Percentiles rank a stretch among this genome's conserved stretches.
phyloP scores from a whole-genome alignment of 2,113 vertebrate species.

The Oryzias javanicus region DNA sequence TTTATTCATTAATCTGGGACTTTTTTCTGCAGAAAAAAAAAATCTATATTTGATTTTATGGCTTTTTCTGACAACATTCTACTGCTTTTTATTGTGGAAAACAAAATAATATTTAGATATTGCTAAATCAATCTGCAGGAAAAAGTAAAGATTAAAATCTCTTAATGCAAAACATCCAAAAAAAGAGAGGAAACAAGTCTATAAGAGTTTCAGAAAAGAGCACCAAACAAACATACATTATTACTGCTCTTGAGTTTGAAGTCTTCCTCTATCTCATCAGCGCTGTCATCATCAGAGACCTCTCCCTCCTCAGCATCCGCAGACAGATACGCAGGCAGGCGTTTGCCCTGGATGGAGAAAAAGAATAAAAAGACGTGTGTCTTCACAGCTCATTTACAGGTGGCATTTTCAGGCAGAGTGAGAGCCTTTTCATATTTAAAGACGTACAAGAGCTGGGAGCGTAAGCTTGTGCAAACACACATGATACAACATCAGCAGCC shows the following conservation, averaged over 20 bases:
- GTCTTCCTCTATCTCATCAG: conserved; percentile 96
- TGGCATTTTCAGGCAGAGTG: conserved; percentile 15
- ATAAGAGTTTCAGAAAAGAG: too few relatives aligned
- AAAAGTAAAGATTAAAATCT: too few relatives aligned
- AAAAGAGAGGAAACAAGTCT: too few relatives aligned
- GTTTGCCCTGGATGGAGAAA: conserved; percentile 85
- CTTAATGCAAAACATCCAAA: too few relatives aligned
- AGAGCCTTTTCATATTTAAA: conserved; percentile 5
- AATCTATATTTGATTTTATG: too few relatives aligned
- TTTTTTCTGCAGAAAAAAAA: too few relatives aligned
- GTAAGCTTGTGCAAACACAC: conserved; percentile 18
- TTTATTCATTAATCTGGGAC: too few relatives aligned
- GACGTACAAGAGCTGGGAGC: conserved; percentile 3
- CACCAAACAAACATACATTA: conserved; percentile 71
- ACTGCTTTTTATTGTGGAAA: too few relatives aligned
- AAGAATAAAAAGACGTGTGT: conserved; percentile 6
- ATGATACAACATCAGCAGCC: conserved; percentile 32
- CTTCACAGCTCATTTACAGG: conserved; percentile 8
- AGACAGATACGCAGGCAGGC: conserved; percentile 86
- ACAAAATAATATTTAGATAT: too few relatives aligned
- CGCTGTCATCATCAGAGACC: conserved; percentile 96
- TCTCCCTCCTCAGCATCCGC: conserved; percentile 95
- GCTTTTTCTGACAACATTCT: too few relatives aligned
- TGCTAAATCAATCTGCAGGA: too few relatives aligned
- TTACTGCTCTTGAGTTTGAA: conserved; percentile 91